Evolutionary conservation across 2,797 vertebrate genomes (phyloP), one percentile per base, ranked within the genome.

Genomic region (Eutrigla gurnardus): DNA sequence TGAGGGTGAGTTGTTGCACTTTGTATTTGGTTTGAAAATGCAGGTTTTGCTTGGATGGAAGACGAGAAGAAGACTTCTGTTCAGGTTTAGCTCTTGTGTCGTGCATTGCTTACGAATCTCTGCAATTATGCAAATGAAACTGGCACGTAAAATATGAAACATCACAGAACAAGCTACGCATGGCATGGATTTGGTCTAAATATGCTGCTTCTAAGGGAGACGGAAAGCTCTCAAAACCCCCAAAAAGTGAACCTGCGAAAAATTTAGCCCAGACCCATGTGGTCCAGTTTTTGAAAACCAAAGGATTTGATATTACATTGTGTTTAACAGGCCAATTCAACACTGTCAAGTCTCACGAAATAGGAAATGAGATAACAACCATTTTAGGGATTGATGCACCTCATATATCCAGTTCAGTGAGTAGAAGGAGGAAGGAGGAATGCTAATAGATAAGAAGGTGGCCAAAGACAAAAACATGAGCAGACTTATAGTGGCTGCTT

Each of bases 371-470:
- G 32, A 65, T 50, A 46, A 17, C 4, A 68, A 25, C 0, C 7
- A 36, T 60, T 54, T 68, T 14, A 61, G 4, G 9, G 36, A 55
- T 39, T 40, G n/a, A 32, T 50, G 13, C 2, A 17, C 13, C 49
- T 75, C 49, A 63, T 52, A 57, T 35, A 50, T 70, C 39, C 53
- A 37, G 43, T 36, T 64, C 69, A 77, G 36, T 59, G 69, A 73
- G 42, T 25, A 33, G 33, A 64, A 10, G 25, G 13, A 70, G n/a
- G 36, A 4, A 8, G 17, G 25, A 25, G 25, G 25, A 25, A 25
- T 25, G 25, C 25, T 32, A 17, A 25, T 1, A 42, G 43, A 69
- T 52, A 25, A 68, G 42, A 68, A 42, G 4, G 7, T 61, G n/a
- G 14, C 33, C 55, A 33, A 15, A 50, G n/a, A 12, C 4, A 36